Conservation (phyloP, 2,113 vertebrate genomes). For the Oplegnathus fasciatus region DNA sequence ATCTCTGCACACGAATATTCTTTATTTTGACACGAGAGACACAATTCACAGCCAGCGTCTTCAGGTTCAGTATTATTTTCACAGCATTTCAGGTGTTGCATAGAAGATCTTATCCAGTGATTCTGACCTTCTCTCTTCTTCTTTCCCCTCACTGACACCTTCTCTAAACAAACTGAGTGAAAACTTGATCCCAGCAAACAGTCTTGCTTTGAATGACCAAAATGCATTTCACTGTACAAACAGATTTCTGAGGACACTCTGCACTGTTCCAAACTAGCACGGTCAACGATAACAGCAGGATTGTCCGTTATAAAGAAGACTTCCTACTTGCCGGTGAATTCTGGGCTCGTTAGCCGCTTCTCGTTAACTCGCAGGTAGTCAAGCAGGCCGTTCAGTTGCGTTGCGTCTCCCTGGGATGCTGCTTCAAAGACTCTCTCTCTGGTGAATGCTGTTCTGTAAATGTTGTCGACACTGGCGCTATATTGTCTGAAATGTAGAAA, state of each 20-base stretch:
- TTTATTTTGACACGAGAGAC: no score
- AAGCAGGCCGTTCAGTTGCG: slow-evolving; percentile 85
- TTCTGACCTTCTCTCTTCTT: neutral
- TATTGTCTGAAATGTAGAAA: slow-evolving; percentile 7
- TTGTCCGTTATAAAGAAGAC: neutral
- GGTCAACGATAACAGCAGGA: neutral
- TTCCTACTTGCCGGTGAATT: slow-evolving; percentile 86
- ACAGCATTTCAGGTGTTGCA: neutral
- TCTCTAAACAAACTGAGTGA: neutral
- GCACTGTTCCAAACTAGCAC: neutral
- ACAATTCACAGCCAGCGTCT: neutral
- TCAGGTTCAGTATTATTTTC: neutral
- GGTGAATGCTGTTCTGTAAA: slow-evolving; percentile 31
- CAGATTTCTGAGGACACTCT: neutral
- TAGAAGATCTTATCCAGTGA: neutral
- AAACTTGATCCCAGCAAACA: neutral
- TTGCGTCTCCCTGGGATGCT: slow-evolving; percentile 83
- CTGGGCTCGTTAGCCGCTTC: slow-evolving; percentile 86
- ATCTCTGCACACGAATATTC: no score
- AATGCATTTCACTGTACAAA: neutral
- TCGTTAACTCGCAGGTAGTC: slow-evolving; percentile 84
- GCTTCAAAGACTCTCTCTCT: slow-evolving; percentile 87
- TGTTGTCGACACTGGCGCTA: accelerated
- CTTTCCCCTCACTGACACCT: neutral
- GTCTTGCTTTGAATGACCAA: neutral